A percentile compares a stretch with the other conserved stretches of the same genome.
phyloP scores from a whole-genome alignment of 2,797 vertebrate species.

The Epinephelus coioides region DNA sequence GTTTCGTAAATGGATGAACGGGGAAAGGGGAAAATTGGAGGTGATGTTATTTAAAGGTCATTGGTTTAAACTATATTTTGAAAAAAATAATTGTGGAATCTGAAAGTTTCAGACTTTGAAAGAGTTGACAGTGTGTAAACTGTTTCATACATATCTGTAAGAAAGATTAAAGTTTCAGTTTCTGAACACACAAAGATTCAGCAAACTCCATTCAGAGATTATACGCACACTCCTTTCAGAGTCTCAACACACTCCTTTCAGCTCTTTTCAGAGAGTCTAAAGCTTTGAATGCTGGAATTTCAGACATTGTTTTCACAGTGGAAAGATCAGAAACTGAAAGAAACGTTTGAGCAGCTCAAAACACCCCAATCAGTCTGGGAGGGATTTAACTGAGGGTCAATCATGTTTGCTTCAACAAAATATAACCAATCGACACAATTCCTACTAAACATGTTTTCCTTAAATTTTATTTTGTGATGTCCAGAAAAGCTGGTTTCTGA shows the following conservation, averaged over 20 bases:
- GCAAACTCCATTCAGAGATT: slow-evolving; percentile 28
- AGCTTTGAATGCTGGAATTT: slow-evolving; percentile 30
- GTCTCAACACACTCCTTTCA: slow-evolving; percentile 11
- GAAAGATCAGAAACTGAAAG: slow-evolving; percentile 16
- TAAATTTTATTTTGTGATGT: neutral
- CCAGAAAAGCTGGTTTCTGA: neutral
- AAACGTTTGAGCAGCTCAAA: slow-evolving; percentile 12
- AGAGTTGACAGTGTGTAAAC: neutral
- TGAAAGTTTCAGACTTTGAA: neutral
- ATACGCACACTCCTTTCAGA: slow-evolving; percentile 1
- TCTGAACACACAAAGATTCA: slow-evolving; percentile 31
- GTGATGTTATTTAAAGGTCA: too few species aligned
- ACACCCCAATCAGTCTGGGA: neutral
- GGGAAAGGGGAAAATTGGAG: too few species aligned
- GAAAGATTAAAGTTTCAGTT: slow-evolving; percentile 11
- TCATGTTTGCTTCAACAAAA: neutral
- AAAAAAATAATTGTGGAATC: neutral
- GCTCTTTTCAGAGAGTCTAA: slow-evolving; percentile 33
- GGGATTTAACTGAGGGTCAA: neutral
- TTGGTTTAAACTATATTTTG: neutral
- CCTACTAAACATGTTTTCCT: slow-evolving; percentile 3
- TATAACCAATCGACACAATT: slow-evolving; percentile 2
- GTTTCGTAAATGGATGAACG: too few species aligned
- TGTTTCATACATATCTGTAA: slow-evolving; percentile 2
- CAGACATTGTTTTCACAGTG: slow-evolving; percentile 26